A percentile compares a stretch with the other conserved stretches of the same genome.
These are phyloP conservation scores for Styela plicata DNA, from an alignment of 23 tunicate species.

Conservation along the genomic window DNA sequence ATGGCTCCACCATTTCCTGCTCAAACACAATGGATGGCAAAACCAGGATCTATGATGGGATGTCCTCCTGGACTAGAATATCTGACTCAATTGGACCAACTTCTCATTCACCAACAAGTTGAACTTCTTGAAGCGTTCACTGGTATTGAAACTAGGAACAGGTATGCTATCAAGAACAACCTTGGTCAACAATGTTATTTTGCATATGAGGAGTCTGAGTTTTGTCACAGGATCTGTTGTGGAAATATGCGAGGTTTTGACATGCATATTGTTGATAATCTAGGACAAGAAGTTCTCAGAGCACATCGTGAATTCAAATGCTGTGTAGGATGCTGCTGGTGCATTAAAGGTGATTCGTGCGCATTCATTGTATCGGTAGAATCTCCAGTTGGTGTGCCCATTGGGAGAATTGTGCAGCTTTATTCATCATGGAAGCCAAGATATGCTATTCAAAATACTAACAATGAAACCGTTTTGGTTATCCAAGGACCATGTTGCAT, in stretches of 20 bases:
- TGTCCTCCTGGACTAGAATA: slow-evolving; percentile 96
- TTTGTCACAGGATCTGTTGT: slow-evolving; percentile 68
- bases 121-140: slow-evolving; percentile 68
- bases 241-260: slow-evolving; percentile 57
- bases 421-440: slow-evolving; percentile 80
- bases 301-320: slow-evolving; percentile 61
- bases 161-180: slow-evolving; percentile 21
- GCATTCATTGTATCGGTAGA: slow-evolving; percentile 56
- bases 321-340: slow-evolving; percentile 88
- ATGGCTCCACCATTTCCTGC: neutral
- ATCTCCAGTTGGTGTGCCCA: slow-evolving; percentile 57
- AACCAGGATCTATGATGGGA: slow-evolving; percentile 43
- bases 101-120: slow-evolving; percentile 85
- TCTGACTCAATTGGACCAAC: slow-evolving; percentile 70
- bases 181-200: slow-evolving; percentile 35
- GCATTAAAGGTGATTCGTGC: slow-evolving; percentile 52
- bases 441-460: slow-evolving; percentile 52
- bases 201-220: slow-evolving; percentile 55
- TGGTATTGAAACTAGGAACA: slow-evolving; percentile 16
- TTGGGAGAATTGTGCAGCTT: slow-evolving; percentile 58
- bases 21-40: slow-evolving; percentile 60
- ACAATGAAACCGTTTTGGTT: slow-evolving; percentile 49
- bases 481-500: slow-evolving; percentile 93
- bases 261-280: slow-evolving; percentile 77
- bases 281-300: slow-evolving; percentile 70